phyloP scores from a whole-genome alignment of 2,113 vertebrate genomes.

The Ptychochromis oligacanthus region DNA sequence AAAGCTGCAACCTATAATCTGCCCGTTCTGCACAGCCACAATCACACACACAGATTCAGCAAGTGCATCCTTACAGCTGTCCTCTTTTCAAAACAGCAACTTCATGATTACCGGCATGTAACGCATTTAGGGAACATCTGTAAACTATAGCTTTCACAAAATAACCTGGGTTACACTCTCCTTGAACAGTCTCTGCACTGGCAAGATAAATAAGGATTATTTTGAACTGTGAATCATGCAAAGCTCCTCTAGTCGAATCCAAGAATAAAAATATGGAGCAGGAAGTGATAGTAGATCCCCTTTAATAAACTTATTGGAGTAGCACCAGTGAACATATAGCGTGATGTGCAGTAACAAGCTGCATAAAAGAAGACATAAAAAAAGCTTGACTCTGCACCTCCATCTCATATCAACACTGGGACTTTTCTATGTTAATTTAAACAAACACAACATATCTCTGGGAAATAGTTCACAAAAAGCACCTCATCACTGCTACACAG shows the following conservation, averaged over 20 bases:
- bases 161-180: not conserved
- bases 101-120: accelerated
- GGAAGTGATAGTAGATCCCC: not conserved
- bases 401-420: not conserved
- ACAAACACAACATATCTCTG: not conserved
- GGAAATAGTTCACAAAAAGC: not conserved
- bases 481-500: not conserved
- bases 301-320: not conserved
- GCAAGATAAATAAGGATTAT: not conserved
- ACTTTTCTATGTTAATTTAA: not conserved
- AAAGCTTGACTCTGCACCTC: not conserved
- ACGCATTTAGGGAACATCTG: not conserved
- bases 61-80: not conserved
- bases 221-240: not conserved
- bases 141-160: not conserved
- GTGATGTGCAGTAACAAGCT: not conserved
- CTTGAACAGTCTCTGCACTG: not conserved
- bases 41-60: not conserved
- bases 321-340: constrained; percentile 6
- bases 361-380: not conserved
- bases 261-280: not conserved
- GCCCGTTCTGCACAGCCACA: too few relatives aligned
- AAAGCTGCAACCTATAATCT: too few relatives aligned
- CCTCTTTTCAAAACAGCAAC: not conserved
- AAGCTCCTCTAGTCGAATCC: not conserved